Conservation (phyloP, 2,113 vertebrate species). For the Chlamydotis undulata region DNA sequence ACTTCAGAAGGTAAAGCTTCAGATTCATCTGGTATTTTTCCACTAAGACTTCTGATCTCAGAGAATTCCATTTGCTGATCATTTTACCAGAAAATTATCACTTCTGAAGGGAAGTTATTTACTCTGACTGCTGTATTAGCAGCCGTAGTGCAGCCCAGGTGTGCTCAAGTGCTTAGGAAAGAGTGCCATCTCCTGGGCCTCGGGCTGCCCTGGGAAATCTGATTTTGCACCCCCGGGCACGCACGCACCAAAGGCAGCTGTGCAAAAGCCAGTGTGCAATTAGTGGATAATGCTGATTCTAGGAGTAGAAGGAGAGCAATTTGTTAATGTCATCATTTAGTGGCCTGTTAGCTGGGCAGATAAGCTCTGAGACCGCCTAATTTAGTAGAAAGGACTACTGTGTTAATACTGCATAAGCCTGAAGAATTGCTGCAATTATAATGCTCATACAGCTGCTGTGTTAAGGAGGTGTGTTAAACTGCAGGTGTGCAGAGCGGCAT, state of each 20-base stretch:
- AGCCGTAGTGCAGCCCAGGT: not conserved
- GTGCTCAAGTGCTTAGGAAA: constrained; percentile 17
- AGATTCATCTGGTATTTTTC: constrained; percentile 58
- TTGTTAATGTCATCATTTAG: not conserved
- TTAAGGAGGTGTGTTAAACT: not conserved
- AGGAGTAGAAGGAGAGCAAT: not conserved
- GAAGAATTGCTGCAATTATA: not conserved
- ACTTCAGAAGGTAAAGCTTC: constrained; percentile 1
- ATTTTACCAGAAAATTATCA: constrained; percentile 67
- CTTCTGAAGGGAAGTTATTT: constrained; percentile 65
- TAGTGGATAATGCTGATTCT: not conserved
- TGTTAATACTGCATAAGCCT: constrained; percentile 27
- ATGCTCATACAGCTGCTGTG: not conserved
- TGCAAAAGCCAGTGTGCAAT: not conserved
- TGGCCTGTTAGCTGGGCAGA: not conserved
- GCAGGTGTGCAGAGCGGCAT: not conserved
- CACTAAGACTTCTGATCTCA: constrained; percentile 32
- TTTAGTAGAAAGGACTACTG: not conserved
- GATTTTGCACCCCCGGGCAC: not conserved
- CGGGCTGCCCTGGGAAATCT: not conserved
- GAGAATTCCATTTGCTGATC: constrained; percentile 60
- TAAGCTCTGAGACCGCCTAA: not conserved
- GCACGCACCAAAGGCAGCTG: not conserved
- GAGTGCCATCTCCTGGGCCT: constrained; percentile 58
- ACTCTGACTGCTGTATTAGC: constrained; percentile 21